Percentiles rank a stretch among this genome's conserved stretches.
Evolutionary conservation across 2,888 invertebrate species (phyloP).

Genomic region (Morpho deidamia): DNA sequence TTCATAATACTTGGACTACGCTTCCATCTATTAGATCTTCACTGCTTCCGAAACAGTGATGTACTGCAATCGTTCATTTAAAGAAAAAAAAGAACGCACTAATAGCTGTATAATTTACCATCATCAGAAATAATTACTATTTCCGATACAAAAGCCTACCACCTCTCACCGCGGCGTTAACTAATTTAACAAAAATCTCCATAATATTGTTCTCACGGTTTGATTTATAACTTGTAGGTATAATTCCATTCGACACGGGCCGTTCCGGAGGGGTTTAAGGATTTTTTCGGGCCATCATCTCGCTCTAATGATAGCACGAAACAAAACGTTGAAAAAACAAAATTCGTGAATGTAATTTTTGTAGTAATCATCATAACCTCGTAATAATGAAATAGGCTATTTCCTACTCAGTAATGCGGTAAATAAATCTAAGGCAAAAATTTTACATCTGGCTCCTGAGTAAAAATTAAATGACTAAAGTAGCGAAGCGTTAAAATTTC

Average conservation of each 20-base stretch:
- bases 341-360: neutral
- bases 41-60: too few species aligned
- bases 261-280: slow-evolving; percentile 43
- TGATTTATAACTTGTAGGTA: slow-evolving; percentile 53
- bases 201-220: slow-evolving; percentile 53
- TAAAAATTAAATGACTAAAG: too few species aligned
- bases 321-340: slow-evolving; percentile 3
- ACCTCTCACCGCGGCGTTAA: slow-evolving; percentile 30
- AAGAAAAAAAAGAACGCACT: too few species aligned
- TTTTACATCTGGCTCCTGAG: too few species aligned
- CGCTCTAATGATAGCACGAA: slow-evolving; percentile 5
- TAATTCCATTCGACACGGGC: slow-evolving; percentile 60
- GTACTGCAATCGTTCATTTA: too few species aligned
- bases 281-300: slow-evolving; percentile 23
- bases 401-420: too few species aligned
- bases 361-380: neutral
- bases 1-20: too few species aligned
- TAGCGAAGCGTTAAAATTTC: too few species aligned
- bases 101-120: neutral
- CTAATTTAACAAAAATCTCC: slow-evolving; percentile 26
- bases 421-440: too few species aligned
- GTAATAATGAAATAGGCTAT: neutral
- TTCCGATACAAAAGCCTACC: slow-evolving; percentile 26
- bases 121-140: slow-evolving; percentile 19
- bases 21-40: too few species aligned